phyloP scores from a whole-genome alignment of 2,888 invertebrate genomes.

The Cyclophora punctaria region DNA sequence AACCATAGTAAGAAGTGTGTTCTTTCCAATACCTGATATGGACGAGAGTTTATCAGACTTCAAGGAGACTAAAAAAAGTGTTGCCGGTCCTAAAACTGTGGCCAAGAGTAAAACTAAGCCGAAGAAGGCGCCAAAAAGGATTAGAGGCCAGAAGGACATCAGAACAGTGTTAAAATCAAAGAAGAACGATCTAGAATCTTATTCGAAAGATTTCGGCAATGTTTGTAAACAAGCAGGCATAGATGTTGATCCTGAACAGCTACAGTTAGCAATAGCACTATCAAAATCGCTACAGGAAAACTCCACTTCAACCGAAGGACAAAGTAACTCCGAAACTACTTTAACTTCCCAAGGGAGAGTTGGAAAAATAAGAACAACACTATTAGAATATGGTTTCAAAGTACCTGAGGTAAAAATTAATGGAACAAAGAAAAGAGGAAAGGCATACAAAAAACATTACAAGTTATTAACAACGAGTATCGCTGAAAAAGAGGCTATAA shows the following conservation, averaged over 20 bases:
- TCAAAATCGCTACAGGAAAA: conserved; percentile 71
- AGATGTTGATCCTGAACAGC: conserved; percentile 78
- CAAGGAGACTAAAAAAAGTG: conserved; percentile 43
- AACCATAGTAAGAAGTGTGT: conserved; percentile 46
- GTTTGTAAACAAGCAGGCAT: conserved; percentile 56
- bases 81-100: conserved; percentile 36
- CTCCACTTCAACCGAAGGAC: conserved; percentile 9
- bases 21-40: conserved; percentile 46
- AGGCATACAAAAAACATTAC: conserved; percentile 36
- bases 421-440: conserved; percentile 24
- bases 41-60: conserved; percentile 62
- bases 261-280: conserved; percentile 80
- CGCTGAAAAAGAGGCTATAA: conserved; percentile 44
- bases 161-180: conserved; percentile 45
- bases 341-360: conserved; percentile 39
- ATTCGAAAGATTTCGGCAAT: conserved; percentile 55
- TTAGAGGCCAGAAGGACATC: conserved; percentile 58
- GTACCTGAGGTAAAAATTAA: conserved; percentile 44
- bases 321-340: conserved; percentile 16
- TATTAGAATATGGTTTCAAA: conserved; percentile 78
- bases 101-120: conserved; percentile 25
- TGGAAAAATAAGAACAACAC: conserved; percentile 62
- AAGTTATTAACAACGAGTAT: conserved; percentile 42
- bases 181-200: conserved; percentile 51
- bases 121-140: conserved; percentile 34